phyloP scores from a whole-genome alignment of 1,140 invertebrate genomes.

The Latrodectus geometricus region DNA sequence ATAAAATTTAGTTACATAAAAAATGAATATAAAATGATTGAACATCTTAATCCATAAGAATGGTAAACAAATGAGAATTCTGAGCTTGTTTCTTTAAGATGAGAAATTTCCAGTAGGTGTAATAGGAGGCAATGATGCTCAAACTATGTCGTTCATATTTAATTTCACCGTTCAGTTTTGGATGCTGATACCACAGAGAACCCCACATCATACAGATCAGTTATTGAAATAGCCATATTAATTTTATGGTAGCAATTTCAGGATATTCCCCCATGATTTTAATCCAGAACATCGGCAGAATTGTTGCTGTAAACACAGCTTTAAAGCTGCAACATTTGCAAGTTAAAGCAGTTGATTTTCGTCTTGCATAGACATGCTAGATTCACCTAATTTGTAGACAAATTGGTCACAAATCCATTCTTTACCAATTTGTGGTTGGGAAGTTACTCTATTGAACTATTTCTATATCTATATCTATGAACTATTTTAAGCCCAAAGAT shows the following conservation, averaged over 20 bases:
- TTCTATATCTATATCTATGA: no score
- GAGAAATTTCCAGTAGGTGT: neutral
- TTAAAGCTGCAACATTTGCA: constrained; percentile 36
- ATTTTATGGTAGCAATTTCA: constrained; percentile 49
- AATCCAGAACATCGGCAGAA: constrained; percentile 35
- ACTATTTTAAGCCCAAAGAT: neutral
- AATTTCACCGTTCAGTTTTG: constrained; percentile 19
- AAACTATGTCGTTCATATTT: constrained; percentile 19
- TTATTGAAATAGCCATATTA: constrained; percentile 59
- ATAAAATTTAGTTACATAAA: neutral
- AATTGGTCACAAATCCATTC: neutral
- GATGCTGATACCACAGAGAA: constrained; percentile 60
- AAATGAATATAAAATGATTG: neutral
- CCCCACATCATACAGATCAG: constrained; percentile 60
- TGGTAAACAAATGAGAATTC: neutral
- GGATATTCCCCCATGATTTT: constrained; percentile 57
- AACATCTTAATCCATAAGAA: neutral
- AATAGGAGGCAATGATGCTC: constrained; percentile 6
- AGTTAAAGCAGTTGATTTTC: constrained; percentile 12
- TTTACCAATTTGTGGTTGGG: neutral
- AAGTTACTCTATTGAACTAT: no score
- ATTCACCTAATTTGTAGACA: neutral
- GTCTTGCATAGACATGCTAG: neutral
- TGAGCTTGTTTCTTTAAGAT: neutral
- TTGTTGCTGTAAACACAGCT: constrained; percentile 55